Base-by-base conservation (phyloP, 2,113 vertebrate genomes). In the Haemorhous mexicanus region DNA sequence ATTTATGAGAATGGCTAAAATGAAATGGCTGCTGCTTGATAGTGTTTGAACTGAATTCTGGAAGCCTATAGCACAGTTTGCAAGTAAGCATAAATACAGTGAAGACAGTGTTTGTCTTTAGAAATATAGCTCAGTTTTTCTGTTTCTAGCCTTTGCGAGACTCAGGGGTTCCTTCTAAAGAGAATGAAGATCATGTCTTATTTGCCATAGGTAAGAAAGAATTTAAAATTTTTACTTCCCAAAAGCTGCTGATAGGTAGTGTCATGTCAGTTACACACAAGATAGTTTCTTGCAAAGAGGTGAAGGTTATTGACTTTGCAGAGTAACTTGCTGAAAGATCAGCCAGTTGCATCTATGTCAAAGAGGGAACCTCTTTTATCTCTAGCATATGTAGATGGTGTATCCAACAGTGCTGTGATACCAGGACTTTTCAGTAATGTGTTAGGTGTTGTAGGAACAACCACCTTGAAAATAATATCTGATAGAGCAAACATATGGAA, bases 191-290 rank as follows among this genome's bases (percentile, higher is more conserved):
- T 66, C 15, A 3, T 66, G 59, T 66, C 39, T 63, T 39, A 2
- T 33, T 83, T 8, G 78, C 64, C 32, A 24, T 50, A 33, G 96
- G 95, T 98, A 97, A 92, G 95, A 84, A 91, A 93, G 7, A 69
- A 76, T 55, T 37, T 56, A 68, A 70, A 7, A 11, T 74, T 76
- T 85, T 90, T 12, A 35, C 33, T 72, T 68, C 41, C 13, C 7
- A 12, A 59, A 62, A 84, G 24, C 56, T 68, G 7, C 32, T 68
- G 21, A 17, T 75, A 28, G 22, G 26, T 41, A 27, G 22, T 47
- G 23, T 46, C 39, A n/a, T 37, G 21, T 30, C 17, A 86, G n/a
- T 72, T 63, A 66, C 43, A 67, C 5, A 24, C 10, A 59, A 63
- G 30, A 18, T 19, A 33, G 10, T 49, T 78, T 89, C 26, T 73